Base-by-base conservation (phyloP, 2,797 vertebrate genomes). In the Silurus lanzhouensis region DNA sequence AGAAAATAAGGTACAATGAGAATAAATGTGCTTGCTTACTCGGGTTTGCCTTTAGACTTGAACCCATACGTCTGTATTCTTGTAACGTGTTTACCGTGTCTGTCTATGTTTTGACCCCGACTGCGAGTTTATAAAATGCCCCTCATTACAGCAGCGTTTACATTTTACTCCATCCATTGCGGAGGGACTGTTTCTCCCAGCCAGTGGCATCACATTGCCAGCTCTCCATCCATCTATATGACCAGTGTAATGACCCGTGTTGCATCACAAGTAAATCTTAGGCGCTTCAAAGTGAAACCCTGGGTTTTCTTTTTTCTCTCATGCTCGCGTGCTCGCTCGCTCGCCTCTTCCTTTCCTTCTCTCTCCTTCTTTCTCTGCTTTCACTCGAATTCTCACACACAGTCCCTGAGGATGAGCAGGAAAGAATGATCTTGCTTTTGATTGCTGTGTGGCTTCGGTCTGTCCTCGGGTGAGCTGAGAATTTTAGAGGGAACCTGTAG, bases 361-460 rank as follows among this genome's bases (percentile, higher is more conserved):
- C 46, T n/a, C 70, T 48, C 70, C n/a, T 15, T 58, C 57, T 14
- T 20, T 61, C 17, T 61, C 60, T 20, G 6, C 57, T 58, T 2
- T 19, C 17, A 19, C 57, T 17, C 60, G 4, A 19, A 22, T 20
- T 61, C 57, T 61, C 64, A 15, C 70, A 58, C 74, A 31, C 25
- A 14, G 58, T 80, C 86, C 80, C 20, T 58, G 89, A 93, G 91
- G 94, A 90, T 91, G 90, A 92, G 90, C 91, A 93, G 92, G 91
- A 91, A 91, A 91, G 90, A 89, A 93, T 93, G 93, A 92, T 92
- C 91, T 90, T 9, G 83, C 95, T 95, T 95, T 95, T 95, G 94
- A 95, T 95, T 94, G 94, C 92, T 89, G 91, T 90, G 90, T 94
- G 92, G 93, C 94, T 95, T 86, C 91, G 90, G 94, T 94, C 94